These are phyloP conservation scores for Lutraria lutraria DNA, from an alignment of 2,888 invertebrate species.

Conservation along the genomic window DNA sequence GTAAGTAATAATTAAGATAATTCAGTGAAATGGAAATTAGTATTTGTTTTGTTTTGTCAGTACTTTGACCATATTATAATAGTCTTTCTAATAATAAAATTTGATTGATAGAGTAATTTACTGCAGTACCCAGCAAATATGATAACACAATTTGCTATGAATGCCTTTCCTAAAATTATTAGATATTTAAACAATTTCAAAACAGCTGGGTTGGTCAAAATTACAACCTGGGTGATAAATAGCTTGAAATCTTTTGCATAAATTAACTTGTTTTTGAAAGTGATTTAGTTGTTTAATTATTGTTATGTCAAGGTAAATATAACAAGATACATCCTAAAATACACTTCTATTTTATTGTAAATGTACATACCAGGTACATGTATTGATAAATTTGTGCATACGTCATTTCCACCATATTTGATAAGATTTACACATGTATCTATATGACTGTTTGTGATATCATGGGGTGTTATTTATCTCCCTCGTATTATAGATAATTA, in stretches of 20 bases:
- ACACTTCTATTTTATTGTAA: background rate
- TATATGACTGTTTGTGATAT: background rate
- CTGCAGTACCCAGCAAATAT: no score
- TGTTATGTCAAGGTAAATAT: background rate
- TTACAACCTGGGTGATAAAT: constrained; percentile 9
- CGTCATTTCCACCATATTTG: background rate
- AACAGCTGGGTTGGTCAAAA: background rate
- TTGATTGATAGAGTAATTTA: no score
- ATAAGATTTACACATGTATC: background rate
- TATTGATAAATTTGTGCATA: background rate
- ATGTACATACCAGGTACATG: no score
- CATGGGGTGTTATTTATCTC: background rate
- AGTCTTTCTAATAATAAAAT: background rate
- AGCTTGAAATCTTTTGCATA: background rate
- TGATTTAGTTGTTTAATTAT: background rate
- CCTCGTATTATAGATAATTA: background rate
- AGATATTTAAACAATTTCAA: background rate
- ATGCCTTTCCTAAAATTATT: background rate
- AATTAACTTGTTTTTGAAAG: background rate
- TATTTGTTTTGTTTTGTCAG: background rate
- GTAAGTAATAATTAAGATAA: background rate
- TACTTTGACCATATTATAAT: background rate
- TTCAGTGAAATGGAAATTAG: background rate
- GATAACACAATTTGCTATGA: no score
- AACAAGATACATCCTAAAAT: background rate